Base-by-base conservation (phyloP, 2,888 invertebrate species). In the Stenurella melanura region DNA sequence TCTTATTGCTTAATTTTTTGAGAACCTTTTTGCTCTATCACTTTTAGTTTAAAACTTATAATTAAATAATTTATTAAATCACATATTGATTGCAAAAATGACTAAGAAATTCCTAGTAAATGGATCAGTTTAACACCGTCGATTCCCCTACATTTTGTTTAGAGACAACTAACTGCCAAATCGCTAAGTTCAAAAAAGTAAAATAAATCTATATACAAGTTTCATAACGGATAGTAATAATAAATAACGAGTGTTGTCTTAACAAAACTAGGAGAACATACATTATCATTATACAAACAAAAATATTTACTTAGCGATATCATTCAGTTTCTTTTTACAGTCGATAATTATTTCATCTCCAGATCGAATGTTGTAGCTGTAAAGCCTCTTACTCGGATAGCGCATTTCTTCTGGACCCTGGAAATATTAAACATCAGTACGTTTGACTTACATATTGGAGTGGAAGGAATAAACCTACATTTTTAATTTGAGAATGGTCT, bases 281-380 rank as follows among this genome's bases (percentile, higher is more conserved):
- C n/a, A 26, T 54, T 50, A 12, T 42, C 19, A 19, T 7, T 60
- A 60, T 50, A 61, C 60, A 17, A 66, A 60, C 19, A 5, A 56
- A 78, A 60, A 72, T 77, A 81, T 73, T 82, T 82, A 84, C 81
- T 85, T 85, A 17, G 80, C 73, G 57, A 78, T 77, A 64, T 84
- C 84, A 61, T 66, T 73, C 56, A 75, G 78, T 87, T 93, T 93
- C 81, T 92, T 89, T 88, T 96, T 96, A 78, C 93, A 94, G 88
- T 97, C 96, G 78, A 97, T 94, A 81, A 97, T 95, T 85, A 97
- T 97, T 89, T 97, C 96, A 89, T 97, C 97, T 12, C 97, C 97
- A 76, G 95, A 94, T 81, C 94, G 92, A 78, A 97, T 95, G 90
- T 97, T 97, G 90, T 97, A 97, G 77, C 96, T 96, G 89, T 97